Conservation (phyloP, 2,113 vertebrate genomes). For the Ophthalmolycus amberensis region DNA sequence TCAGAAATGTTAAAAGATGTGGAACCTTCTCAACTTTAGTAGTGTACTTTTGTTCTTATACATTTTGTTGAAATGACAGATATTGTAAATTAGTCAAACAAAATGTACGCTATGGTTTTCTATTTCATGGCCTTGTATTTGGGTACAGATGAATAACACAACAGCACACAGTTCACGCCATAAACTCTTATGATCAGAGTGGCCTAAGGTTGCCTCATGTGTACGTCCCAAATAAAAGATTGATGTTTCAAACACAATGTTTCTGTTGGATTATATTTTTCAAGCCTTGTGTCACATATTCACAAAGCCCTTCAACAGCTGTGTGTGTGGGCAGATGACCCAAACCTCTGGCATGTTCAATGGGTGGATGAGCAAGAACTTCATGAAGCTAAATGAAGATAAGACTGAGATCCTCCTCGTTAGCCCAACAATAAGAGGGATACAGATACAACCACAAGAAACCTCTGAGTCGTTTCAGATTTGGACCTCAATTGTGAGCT, state of each 20-base stretch:
- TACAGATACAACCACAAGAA: too few relatives aligned
- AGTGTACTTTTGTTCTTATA: neutral
- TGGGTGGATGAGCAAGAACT: too few relatives aligned
- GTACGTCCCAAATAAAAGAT: slow-evolving; percentile 2
- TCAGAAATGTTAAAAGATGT: neutral
- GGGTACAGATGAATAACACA: neutral
- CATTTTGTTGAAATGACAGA: slow-evolving; percentile 9
- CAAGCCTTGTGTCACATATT: neutral
- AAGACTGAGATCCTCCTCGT: too few relatives aligned
- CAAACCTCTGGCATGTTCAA: too few relatives aligned
- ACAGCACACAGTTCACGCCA: accelerated
- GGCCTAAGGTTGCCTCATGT: slow-evolving; percentile 10
- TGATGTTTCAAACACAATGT: neutral
- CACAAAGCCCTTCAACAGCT: neutral
- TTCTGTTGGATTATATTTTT: neutral
- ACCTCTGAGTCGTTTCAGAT: neutral
- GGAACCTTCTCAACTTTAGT: neutral
- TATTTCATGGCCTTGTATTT: neutral
- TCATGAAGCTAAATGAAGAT: too few relatives aligned
- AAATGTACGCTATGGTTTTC: neutral
- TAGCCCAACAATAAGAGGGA: too few relatives aligned
- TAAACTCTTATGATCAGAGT: slow-evolving; percentile 11
- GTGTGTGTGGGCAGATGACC: neutral
- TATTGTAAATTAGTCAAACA: neutral
- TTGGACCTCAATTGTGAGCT: neutral